Evolutionary conservation across 2,113 vertebrate genomes (phyloP).

Genomic region (Lophura nycthemera): DNA sequence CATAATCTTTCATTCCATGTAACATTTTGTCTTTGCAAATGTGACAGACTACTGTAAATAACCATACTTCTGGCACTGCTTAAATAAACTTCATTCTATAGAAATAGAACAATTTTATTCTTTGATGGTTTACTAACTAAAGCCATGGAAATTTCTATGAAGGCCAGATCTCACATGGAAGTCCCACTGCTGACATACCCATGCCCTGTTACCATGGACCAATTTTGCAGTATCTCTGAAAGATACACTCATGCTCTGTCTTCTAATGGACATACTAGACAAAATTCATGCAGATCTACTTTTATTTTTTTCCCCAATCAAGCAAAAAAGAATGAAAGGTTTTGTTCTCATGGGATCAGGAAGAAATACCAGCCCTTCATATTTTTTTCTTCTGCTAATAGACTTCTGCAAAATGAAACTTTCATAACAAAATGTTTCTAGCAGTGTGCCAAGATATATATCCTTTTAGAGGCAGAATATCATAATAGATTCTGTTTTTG

Average conservation of each 20-base stretch:
- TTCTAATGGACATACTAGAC: no score
- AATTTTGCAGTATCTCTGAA: not conserved
- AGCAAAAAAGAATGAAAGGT: not conserved
- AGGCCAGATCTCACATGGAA: not conserved
- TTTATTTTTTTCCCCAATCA: not conserved
- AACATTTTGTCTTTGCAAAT: not conserved
- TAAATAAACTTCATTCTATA: not conserved
- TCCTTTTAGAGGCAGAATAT: not conserved
- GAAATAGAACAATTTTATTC: not conserved
- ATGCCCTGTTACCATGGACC: not conserved
- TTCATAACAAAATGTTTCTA: not conserved
- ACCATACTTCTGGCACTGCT: not conserved
- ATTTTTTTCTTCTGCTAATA: not conserved
- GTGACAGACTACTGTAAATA: not conserved
- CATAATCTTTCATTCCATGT: not conserved
- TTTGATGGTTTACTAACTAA: not conserved
- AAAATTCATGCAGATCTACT: not conserved
- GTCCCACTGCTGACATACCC: not conserved
- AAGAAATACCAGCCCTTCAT: not conserved
- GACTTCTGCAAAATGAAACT: not conserved
- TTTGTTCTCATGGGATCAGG: not conserved
- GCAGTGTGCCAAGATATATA: fast-evolving
- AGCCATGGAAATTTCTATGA: not conserved
- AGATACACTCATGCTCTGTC: not conserved
- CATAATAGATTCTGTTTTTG: not conserved